Evolutionary conservation across 2,797 vertebrate genomes (phyloP), one percentile per base, ranked within the genome.

Genomic region (Anguilla marmorata): DNA sequence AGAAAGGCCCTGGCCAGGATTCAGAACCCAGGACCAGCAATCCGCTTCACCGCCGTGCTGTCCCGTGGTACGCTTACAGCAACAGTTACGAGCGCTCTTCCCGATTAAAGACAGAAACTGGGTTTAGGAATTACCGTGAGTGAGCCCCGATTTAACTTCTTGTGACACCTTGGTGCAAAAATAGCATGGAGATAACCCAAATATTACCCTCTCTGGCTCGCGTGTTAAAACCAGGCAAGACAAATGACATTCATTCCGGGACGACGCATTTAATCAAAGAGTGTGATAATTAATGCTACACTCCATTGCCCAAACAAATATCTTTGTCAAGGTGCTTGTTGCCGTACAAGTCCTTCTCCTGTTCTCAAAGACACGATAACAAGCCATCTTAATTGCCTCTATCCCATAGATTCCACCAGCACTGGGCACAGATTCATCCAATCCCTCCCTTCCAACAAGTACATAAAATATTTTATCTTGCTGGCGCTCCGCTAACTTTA

Each of bases 401-500:
- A 95, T 97, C 94, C 95, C 94, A 93, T 94, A 94, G 95, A 95
- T 93, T 95, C 94, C 93, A 92, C 94, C 94, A 94, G 89, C 92
- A 91, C 93, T 94, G 93, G 90, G 94, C 89, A 76, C 90, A 92
- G 93, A 95, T 95, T 96, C 95, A 94, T 93, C 91, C 93, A 85
- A 86, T 69, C 91, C 89, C 90, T 91, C 88, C 90, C 91, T 95
- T 94, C 96, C 96, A 97, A 97, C 93, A 95, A 96, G 94, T 95
- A 95, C 96, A 97, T 97, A 97, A 97, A 97, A 97, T 97, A 97
- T 97, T 97, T 97, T 96, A 97, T 97, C 95, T 95, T 93, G 95
- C 95, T 91, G 95, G 92, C 96, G 93, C 95, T 93, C 97, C 95
- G 95, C 96, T 96, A 96, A 97, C 95, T 97, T 98, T 98, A 98